A percentile compares a stretch with the other conserved stretches of the same genome.
Evolutionary conservation across 2,888 invertebrate genomes (phyloP).

Genomic region (Papilio demoleus): DNA sequence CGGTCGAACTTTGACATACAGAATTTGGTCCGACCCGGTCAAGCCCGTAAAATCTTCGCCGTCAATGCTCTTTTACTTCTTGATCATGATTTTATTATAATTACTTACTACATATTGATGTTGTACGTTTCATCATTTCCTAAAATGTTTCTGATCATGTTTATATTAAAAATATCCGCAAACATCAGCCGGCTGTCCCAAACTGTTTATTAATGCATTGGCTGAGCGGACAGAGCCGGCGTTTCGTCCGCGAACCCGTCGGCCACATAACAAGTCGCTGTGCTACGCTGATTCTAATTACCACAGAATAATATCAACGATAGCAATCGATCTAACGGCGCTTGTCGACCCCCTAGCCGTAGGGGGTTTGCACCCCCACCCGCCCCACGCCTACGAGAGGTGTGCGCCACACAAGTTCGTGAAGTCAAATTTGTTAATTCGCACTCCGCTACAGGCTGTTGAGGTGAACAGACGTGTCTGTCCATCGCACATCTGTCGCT

Average conservation of each 20-base stretch:
- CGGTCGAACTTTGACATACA: no score
- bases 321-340: slow-evolving; percentile 79
- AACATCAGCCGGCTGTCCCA: background rate
- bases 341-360: slow-evolving; percentile 51
- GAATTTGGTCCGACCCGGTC: no score
- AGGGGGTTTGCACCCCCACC: slow-evolving; percentile 49
- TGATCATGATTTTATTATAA: no score
- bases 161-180: background rate
- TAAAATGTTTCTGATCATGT: background rate
- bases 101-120: background rate
- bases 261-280: slow-evolving; percentile 48
- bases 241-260: slow-evolving; percentile 34
- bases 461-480: no score
- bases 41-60: no score
- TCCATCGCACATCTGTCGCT: no score
- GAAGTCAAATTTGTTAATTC: slow-evolving; percentile 60
- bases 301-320: slow-evolving; percentile 75
- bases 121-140: background rate
- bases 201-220: slow-evolving; percentile 30
- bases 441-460: no score
- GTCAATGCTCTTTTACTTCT: no score
- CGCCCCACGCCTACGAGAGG: slow-evolving; percentile 42
- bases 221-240: background rate
- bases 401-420: slow-evolving; percentile 52
- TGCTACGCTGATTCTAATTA: slow-evolving; percentile 77